phyloP scores from a whole-genome alignment of 2,888 invertebrate genomes.

The Tipula lateralis region DNA sequence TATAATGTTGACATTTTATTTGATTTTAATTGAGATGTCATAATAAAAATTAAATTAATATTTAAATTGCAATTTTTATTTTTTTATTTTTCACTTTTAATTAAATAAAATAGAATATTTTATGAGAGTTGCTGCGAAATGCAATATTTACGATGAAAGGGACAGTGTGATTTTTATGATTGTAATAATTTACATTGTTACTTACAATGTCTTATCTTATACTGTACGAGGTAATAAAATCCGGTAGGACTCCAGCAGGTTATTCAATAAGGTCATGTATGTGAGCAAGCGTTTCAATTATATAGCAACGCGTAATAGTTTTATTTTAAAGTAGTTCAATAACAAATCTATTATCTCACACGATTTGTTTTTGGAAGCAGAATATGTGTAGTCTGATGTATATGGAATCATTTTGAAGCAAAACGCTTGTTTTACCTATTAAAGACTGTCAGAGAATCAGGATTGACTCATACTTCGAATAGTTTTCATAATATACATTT shows the following conservation, averaged over 20 bases:
- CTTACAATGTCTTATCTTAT: neutral
- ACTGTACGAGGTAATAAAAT: neutral
- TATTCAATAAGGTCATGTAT: neutral
- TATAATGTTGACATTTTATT: constrained; percentile 24
- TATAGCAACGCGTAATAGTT: too few species aligned
- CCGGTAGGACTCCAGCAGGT: neutral
- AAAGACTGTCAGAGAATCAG: too few species aligned
- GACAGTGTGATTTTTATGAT: neutral
- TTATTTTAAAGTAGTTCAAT: too few species aligned
- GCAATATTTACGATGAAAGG: neutral
- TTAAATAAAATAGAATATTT: constrained; percentile 24
- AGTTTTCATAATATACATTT: too few species aligned
- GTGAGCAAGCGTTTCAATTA: neutral
- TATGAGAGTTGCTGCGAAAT: neutral
- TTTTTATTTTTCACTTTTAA: neutral
- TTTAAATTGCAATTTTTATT: neutral
- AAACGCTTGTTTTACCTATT: too few species aligned
- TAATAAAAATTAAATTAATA: constrained; percentile 24
- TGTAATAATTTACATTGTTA: neutral
- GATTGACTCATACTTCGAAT: too few species aligned
- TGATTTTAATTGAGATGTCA: constrained; percentile 24
- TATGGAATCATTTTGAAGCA: too few species aligned
- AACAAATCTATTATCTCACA: too few species aligned
- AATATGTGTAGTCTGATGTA: too few species aligned
- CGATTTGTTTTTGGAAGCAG: too few species aligned